Percentiles rank a stretch among this genome's conserved stretches.
Conservation (phyloP, 2,797 vertebrate species). For the Pangasius sanitwongsei region DNA sequence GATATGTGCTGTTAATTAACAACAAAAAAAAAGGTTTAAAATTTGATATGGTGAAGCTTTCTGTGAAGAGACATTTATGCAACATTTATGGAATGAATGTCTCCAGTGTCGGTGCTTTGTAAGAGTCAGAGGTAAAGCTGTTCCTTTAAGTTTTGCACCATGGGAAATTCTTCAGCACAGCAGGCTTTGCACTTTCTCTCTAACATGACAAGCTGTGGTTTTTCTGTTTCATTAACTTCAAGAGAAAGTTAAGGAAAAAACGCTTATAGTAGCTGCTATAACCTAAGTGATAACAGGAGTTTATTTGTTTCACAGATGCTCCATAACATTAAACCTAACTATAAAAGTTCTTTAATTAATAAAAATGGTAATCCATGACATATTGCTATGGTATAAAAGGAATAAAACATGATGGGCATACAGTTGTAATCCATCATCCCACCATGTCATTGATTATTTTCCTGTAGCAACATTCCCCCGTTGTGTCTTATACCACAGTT, state of each 20-base stretch:
- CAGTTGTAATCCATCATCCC: not conserved
- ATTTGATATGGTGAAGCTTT: not conserved
- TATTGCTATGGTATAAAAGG: not conserved
- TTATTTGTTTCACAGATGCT: not conserved
- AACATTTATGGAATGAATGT: not conserved
- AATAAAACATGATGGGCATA: not conserved
- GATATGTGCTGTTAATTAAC: not conserved
- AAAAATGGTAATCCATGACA: not conserved
- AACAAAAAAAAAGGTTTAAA: not conserved
- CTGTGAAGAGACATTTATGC: not conserved
- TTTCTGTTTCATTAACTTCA: no score
- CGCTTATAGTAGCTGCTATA: not conserved
- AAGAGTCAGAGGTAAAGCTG: not conserved
- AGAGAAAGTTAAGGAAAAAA: not conserved
- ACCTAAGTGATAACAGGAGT: not conserved
- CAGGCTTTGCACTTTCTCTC: no score
- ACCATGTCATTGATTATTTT: not conserved
- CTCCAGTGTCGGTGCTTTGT: not conserved
- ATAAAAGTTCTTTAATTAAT: not conserved
- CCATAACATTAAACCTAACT: not conserved
- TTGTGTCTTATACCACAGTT: not conserved
- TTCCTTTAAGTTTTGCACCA: not conserved
- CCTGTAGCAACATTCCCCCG: not conserved
- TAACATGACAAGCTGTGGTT: no score
- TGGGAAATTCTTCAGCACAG: not conserved